Conservation (phyloP, 2,888 invertebrate genomes). For the Hypselothyrea guttata region DNA sequence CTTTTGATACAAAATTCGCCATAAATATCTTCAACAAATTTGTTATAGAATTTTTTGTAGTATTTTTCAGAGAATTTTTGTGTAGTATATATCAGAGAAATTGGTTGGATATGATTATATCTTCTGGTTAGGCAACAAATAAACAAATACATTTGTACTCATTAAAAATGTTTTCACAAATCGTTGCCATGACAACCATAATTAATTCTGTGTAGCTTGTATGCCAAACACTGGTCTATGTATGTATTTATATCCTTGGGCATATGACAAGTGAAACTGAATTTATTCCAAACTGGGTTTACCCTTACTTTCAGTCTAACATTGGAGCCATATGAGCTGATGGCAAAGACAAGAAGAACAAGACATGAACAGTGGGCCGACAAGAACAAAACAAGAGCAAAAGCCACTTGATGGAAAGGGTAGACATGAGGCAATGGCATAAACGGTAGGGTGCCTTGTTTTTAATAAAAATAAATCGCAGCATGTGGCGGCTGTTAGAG, state of each 20-base stretch:
- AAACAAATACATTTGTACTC: conserved; percentile 3
- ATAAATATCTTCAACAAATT: too few species aligned
- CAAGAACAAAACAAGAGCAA: conserved; percentile 18
- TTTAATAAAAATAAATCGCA: conserved; percentile 59
- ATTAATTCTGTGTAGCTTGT: conserved; percentile 63
- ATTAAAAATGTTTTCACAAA: conserved; percentile 43
- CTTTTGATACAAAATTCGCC: too few species aligned
- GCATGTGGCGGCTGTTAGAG: conserved; percentile 40
- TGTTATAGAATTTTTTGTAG: too few species aligned
- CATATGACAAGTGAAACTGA: conserved; percentile 18
- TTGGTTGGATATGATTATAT: too few species aligned
- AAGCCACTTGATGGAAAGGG: conserved; percentile 1
- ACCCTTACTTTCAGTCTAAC: conserved; percentile 22
- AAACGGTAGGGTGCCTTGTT: conserved; percentile 28
- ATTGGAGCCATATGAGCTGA: conserved; percentile 26
- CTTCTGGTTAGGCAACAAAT: too few species aligned
- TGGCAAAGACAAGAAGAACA: conserved; percentile 12
- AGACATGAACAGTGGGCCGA: conserved; percentile 10
- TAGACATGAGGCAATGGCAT: conserved; percentile 19
- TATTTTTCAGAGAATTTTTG: too few species aligned
- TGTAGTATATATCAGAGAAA: too few species aligned
- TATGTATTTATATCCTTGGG: conserved; percentile 26
- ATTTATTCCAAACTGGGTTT: conserved; percentile 10
- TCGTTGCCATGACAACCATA: conserved; percentile 49
- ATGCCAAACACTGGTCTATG: conserved; percentile 29